These are phyloP conservation scores for Myotis lucifugus DNA, from an alignment of 2,113 vertebrate species.

Conservation along the genomic window DNA sequence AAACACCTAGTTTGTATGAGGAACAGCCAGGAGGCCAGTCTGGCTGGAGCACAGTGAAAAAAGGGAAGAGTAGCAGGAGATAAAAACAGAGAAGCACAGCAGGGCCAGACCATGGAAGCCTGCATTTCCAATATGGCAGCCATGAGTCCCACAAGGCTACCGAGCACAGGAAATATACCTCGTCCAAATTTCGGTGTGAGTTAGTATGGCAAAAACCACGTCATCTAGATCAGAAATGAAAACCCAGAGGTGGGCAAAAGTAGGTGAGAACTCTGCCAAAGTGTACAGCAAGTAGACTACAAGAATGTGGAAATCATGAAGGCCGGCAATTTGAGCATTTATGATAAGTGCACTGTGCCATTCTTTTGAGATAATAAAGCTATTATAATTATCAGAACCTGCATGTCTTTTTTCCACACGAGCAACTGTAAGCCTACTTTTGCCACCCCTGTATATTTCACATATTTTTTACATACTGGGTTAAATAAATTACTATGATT, in stretches of 20 bases:
- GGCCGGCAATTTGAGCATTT: background rate
- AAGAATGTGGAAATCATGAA: no score
- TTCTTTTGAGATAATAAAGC: background rate
- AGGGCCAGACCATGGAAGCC: accelerated
- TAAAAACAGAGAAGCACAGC: background rate
- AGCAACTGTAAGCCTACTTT: background rate
- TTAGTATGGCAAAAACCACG: background rate
- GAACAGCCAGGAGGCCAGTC: background rate
- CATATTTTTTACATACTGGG: background rate
- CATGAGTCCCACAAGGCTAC: accelerated
- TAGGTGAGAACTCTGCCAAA: background rate
- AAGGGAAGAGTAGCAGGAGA: background rate
- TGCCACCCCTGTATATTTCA: background rate
- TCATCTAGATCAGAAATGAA: background rate
- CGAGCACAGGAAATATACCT: accelerated
- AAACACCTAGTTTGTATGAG: background rate
- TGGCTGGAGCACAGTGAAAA: background rate
- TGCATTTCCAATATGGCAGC: accelerated
- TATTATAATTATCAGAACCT: background rate
- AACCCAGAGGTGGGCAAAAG: background rate
- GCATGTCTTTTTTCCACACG: background rate
- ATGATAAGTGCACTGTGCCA: no score
- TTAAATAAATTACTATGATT: background rate
- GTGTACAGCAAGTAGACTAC: background rate
- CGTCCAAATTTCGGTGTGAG: background rate